Conservation (phyloP, 2,797 vertebrate genomes). For the Pseudochirops corinnae region DNA sequence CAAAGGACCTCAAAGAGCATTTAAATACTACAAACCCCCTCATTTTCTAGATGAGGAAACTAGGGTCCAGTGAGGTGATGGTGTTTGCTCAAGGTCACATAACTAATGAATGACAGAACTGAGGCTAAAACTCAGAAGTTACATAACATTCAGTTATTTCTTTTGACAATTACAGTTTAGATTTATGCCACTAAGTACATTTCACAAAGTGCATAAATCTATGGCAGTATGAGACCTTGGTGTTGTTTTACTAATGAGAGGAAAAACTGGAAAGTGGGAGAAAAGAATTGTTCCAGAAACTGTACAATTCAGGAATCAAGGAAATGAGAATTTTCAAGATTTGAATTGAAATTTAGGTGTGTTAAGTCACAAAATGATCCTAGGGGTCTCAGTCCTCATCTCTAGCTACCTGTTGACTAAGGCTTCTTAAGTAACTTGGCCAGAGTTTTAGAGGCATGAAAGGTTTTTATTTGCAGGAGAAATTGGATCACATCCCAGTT, state of each 20-base stretch:
- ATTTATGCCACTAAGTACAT: constrained; percentile 7
- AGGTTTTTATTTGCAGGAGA: constrained; percentile 17
- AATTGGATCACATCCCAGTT: not conserved
- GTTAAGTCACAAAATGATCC: constrained; percentile 6
- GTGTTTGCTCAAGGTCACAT: not conserved
- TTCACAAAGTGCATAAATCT: constrained; percentile 48
- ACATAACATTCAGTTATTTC: not conserved
- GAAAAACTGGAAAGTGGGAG: not conserved
- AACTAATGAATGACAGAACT: not conserved
- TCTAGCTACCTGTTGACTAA: not conserved
- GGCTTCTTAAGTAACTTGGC: constrained; percentile 8
- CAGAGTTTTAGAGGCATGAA: not conserved
- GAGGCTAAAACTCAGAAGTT: not conserved
- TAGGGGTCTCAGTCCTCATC: not conserved
- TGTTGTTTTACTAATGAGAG: constrained; percentile 18
- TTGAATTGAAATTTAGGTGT: not conserved
- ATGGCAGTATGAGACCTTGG: constrained; percentile 7
- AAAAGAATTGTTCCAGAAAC: not conserved
- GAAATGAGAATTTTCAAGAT: not conserved
- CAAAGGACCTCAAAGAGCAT: not conserved
- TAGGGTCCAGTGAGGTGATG: not conserved
- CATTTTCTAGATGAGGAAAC: constrained; percentile 16
- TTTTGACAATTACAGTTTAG: constrained; percentile 38
- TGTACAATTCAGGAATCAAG: not conserved
- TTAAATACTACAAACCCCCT: not conserved